Evolutionary conservation across 1,140 invertebrate species (phyloP), one percentile per base, ranked within the genome.

Genomic region (Caenorhabditis tropicalis): DNA sequence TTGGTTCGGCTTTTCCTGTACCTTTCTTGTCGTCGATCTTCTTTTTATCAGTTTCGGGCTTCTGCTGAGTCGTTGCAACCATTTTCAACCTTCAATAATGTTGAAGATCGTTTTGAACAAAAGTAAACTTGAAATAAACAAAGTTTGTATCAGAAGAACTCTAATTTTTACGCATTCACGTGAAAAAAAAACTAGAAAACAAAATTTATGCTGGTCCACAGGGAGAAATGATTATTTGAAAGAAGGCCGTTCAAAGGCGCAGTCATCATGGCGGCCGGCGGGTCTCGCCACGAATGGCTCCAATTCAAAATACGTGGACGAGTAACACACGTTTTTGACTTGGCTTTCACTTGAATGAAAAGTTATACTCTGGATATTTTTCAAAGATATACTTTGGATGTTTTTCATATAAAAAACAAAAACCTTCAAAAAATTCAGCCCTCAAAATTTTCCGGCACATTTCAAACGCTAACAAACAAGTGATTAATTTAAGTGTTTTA

Each of bases 1-100:
- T 86, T 31, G 65, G 65, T n/a, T 74, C 65, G 12, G 36, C 6
- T 24, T 74, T 74, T 6, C 31, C 31, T 2, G 58, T 19, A 12
- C 53, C 84, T 39, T 85, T 85, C 16, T 82, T 70, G 27, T 82
- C 65, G 31, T 87, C 87, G 5, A 19, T 29, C 24, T 86, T 82
- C 53, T 87, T 87, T 46, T 86, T 80, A 2, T 83, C 70, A 19
- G 74, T 33, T 12, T 82, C 81, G 12, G 46, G 81, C 70, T 80
- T 84, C 83, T 86, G 79, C n/a, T 82, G 36, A 31, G 84, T 43
- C 27, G 39, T 43, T 7, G 79, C 49, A 15, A 58, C 56, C 60
- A 65, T 60, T 24, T 82, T 82, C 15, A 2, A 27, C 27, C 56
- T 82, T 43, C 10, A 36, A 15, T 29, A 16, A 74, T 16, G 3